Conservation (phyloP, 2,113 vertebrate species). For the Gambusia affinis region DNA sequence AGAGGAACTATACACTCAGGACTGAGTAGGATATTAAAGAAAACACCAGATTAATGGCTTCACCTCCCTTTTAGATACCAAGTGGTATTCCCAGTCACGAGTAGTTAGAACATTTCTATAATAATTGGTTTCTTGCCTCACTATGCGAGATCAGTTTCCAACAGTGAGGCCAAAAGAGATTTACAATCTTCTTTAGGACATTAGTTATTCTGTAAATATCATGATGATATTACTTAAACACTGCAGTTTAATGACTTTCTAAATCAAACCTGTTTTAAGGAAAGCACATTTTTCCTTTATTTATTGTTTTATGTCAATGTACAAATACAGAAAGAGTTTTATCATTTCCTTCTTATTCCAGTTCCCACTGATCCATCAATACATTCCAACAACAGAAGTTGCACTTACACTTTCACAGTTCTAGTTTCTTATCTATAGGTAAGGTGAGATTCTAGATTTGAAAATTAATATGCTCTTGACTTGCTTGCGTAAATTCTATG, state of each 20-base stretch:
- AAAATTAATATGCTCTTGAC: neutral
- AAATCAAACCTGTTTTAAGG: too few species aligned
- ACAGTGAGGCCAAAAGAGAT: neutral
- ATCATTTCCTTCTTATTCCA: too few species aligned
- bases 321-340: too few species aligned
- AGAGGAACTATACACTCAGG: conserved; percentile 9
- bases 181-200: neutral
- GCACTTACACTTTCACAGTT: too few species aligned
- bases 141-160: neutral
- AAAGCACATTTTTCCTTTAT: too few species aligned
- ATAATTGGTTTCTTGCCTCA: neutral
- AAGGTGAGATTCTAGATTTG: too few species aligned
- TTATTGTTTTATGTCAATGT: too few species aligned
- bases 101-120: conserved; percentile 6
- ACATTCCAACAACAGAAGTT: too few species aligned
- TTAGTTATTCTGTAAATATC: neutral
- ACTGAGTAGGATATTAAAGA: conserved; percentile 21
- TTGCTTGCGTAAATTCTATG: neutral
- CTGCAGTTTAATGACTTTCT: too few species aligned
- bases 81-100: neutral
- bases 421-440: too few species aligned
- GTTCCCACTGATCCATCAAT: too few species aligned
- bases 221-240: conserved; percentile 1
- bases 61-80: neutral
- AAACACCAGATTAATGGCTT: conserved; percentile 20